These are phyloP conservation scores for Isurus oxyrinchus DNA, from an alignment of 2,113 vertebrate species.

Conservation along the genomic window DNA sequence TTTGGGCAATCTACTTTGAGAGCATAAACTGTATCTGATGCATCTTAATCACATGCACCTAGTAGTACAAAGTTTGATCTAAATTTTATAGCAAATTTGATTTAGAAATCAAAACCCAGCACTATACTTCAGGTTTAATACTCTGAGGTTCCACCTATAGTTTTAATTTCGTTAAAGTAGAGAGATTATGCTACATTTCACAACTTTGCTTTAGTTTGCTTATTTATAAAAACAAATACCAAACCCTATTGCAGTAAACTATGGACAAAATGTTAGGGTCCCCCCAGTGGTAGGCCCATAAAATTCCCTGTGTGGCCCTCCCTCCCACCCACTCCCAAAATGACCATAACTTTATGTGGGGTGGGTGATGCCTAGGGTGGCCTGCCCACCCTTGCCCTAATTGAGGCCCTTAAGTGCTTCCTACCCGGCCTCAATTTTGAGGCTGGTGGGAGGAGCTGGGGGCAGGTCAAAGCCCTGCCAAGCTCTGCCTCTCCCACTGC, in stretches of 20 bases:
- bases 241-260: background rate
- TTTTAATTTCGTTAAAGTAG: background rate
- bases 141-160: background rate
- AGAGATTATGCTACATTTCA: background rate
- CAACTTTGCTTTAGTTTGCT: background rate
- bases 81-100: constrained; percentile 17
- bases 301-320: too few relatives aligned
- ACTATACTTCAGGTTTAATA: background rate
- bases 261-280: background rate
- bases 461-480: too few relatives aligned
- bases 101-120: background rate
- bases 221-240: background rate
- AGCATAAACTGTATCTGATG: background rate
- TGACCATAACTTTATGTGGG: too few relatives aligned
- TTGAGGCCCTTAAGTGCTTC: too few relatives aligned
- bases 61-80: background rate
- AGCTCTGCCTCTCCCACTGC: too few relatives aligned
- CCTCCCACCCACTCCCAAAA: too few relatives aligned
- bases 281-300: too few relatives aligned
- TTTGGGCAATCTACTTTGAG: background rate
- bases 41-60: background rate
- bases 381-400: too few relatives aligned
- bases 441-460: too few relatives aligned
- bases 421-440: too few relatives aligned
- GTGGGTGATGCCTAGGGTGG: too few relatives aligned